Evolutionary conservation across 2,113 vertebrate species (phyloP).

Genomic region (Phaethon lepturus): DNA sequence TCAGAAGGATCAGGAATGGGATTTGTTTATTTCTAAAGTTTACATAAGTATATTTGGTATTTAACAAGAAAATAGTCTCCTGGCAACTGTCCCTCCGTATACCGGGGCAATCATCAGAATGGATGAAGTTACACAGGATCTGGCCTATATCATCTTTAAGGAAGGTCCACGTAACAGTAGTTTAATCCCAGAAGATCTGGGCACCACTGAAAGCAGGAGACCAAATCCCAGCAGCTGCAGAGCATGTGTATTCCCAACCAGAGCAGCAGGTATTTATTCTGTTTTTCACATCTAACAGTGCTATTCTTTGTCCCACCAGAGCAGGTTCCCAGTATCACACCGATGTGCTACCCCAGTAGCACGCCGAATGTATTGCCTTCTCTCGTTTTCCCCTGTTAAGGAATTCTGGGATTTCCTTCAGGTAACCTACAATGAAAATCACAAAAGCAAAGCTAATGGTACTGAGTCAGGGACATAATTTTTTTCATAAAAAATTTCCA

Average conservation of each 20-base stretch:
- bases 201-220: not conserved
- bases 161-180: not conserved
- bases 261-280: not conserved
- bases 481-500: not conserved
- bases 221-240: not conserved
- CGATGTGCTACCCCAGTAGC: not conserved
- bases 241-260: not conserved
- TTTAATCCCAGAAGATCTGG: not conserved
- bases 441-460: not conserved
- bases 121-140: not conserved
- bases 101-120: not conserved
- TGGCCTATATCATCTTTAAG: not conserved
- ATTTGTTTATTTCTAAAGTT: slow-evolving; percentile 39
- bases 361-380: not conserved
- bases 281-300: not conserved
- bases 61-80: not conserved
- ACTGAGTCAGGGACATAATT: not conserved
- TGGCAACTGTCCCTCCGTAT: not conserved
- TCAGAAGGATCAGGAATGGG: not conserved
- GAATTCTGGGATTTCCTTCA: not conserved
- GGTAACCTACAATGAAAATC: not conserved
- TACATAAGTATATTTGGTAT: not conserved
- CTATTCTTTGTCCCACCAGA: not conserved
- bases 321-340: not conserved
- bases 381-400: not conserved